Base-by-base conservation (phyloP, 2,888 invertebrate genomes). In the Acanthosoma haemorrhoidale region DNA sequence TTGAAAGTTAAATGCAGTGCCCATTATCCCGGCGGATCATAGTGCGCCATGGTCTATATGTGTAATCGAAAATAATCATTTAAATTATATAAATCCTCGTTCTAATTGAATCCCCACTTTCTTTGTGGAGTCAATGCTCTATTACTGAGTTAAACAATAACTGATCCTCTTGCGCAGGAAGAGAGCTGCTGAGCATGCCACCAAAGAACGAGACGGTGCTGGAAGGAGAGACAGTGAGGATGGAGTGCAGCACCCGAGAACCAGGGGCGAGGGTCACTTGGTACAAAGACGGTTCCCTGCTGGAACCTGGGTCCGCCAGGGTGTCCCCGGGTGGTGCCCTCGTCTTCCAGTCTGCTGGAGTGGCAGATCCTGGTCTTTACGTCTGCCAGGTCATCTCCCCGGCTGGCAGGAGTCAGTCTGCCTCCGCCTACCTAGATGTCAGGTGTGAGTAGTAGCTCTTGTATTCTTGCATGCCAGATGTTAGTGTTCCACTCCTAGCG, bases 121-220 rank as follows among this genome's bases (percentile, higher is more conserved):
- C n/a, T n/a, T n/a, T n/a, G n/a, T n/a, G n/a, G n/a, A n/a, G n/a
- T n/a, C n/a, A n/a, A n/a, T n/a, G n/a, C n/a, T n/a, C n/a, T n/a
- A n/a, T n/a, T n/a, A n/a, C n/a, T n/a, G n/a, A n/a, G n/a, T n/a
- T n/a, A n/a, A n/a, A n/a, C n/a, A n/a, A n/a, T n/a, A n/a, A n/a
- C n/a, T n/a, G 13, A 36, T 36, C 8, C 36, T 8, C 3, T 21
- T 66, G 34, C 69, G 74, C 82, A 94, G 94, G 94, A 77, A 92
- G 93, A 74, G 93, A 92, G 73, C 84, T 94, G 66, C 88, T 96
- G 77, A 90, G 89, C 76, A 88, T 90, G 70, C 92, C 94, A 43
- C 96, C 96, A 4, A 86, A 90, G 76, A 96, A 96, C 81, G 87
- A 87, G 80, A 96, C 95, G 3, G 88, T 90, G 66, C 84, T 90